Evolutionary conservation across 1,140 invertebrate species (phyloP).

Genomic region (Campoletis sonorensis): DNA sequence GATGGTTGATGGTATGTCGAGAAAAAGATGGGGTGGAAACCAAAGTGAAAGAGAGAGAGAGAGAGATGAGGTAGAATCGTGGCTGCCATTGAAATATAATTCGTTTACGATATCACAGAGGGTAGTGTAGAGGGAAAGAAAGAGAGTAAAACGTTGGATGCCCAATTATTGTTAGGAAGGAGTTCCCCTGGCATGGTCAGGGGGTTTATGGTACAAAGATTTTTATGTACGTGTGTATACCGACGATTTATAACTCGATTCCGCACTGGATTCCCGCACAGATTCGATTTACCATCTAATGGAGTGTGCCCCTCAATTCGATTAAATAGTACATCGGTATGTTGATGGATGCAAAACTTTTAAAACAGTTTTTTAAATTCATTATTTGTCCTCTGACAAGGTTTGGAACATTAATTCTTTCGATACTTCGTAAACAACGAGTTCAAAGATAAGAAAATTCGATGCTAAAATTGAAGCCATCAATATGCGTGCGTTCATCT

Average conservation of each 20-base stretch:
- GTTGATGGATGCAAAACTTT: background rate
- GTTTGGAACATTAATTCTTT: background rate
- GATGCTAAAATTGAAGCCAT: background rate
- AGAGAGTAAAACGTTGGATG: conserved; percentile 22
- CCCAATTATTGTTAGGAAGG: conserved; percentile 44
- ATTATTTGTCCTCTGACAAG: background rate
- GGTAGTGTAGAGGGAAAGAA: background rate
- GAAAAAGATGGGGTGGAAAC: too few species aligned
- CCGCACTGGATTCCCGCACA: conserved; percentile 59
- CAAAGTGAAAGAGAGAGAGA: background rate
- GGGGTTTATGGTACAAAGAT: background rate
- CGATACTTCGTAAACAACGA: background rate
- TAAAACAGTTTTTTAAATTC: background rate
- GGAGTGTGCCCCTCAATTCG: conserved; percentile 57
- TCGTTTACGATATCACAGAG: conserved; percentile 56
- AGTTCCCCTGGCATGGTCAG: conserved; percentile 29
- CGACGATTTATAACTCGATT: conserved; percentile 59
- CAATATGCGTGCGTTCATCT: background rate
- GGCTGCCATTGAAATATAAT: conserved; percentile 53
- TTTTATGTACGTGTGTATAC: background rate
- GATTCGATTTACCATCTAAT: conserved; percentile 63
- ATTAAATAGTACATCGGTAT: conserved; percentile 49
- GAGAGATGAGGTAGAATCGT: background rate
- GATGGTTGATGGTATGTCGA: too few species aligned
- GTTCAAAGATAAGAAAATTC: background rate